Conservation (phyloP, 2,888 invertebrate species). For the Bombylius major region DNA sequence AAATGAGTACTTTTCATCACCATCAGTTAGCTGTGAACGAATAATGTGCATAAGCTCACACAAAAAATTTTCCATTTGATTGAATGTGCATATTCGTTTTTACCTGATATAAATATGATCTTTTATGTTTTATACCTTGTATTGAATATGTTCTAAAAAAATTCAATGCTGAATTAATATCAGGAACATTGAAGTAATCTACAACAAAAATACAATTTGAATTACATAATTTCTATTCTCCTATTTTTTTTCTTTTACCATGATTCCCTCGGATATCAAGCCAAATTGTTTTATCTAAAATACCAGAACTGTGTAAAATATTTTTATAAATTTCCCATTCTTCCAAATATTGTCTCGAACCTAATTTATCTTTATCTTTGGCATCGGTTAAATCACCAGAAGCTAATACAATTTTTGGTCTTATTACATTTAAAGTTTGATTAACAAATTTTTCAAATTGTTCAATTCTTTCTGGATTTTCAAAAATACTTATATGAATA, state of each 20-base stretch:
- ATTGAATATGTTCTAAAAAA: constrained; percentile 66
- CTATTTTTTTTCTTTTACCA: constrained; percentile 29
- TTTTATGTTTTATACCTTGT: constrained; percentile 54
- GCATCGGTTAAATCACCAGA: constrained; percentile 87
- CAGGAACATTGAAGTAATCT: constrained; percentile 82
- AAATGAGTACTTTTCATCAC: constrained; percentile 55
- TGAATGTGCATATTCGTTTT: background rate
- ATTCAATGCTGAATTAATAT: constrained; percentile 54
- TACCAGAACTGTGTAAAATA: constrained; percentile 52
- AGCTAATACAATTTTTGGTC: constrained; percentile 65
- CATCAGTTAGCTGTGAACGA: constrained; percentile 35
- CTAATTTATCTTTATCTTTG: constrained; percentile 61
- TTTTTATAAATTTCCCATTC: constrained; percentile 74
- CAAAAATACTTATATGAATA: constrained; percentile 76
- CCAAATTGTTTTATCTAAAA: constrained; percentile 62
- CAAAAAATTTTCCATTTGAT: too few relatives aligned
- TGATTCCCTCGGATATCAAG: constrained; percentile 86
- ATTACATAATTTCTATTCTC: too few relatives aligned
- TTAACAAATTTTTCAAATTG: constrained; percentile 72
- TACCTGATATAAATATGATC: constrained; percentile 60
- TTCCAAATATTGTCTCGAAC: constrained; percentile 63
- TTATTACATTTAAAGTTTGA: constrained; percentile 54
- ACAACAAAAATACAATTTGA: constrained; percentile 26
- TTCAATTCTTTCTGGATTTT: constrained; percentile 57
- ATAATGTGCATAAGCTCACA: too few relatives aligned